Evolutionary conservation across 2,888 invertebrate species (phyloP), one percentile per base, ranked within the genome.

Genomic region (Drymonia ruficornis): DNA sequence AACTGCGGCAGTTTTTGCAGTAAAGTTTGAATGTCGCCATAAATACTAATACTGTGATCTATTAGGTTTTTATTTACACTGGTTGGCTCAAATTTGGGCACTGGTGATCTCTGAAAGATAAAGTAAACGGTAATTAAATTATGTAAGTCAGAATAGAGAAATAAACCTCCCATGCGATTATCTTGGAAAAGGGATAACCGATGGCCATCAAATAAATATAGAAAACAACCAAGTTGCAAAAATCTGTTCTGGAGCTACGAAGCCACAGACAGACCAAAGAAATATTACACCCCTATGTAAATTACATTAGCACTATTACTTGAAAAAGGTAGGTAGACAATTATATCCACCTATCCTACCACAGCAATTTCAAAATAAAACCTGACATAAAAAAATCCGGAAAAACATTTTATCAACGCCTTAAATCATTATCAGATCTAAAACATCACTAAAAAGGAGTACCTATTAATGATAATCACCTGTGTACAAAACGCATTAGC

Each of bases 401-500:
- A 42, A 36, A 36, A 36, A 2, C 13, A 13, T 36, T 13, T 36
- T 36, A 36, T 36, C 36, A 36, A 11, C n/a, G 4, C 36, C n/a
- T 1, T 4, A n/a, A 2, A 11, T 13, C 36, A n/a, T 36, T 36
- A 36, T 36, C 36, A 36, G 36, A 36, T 36, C 36, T n/a, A 13
- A n/a, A 36, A 31, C 31, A 9, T 9, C 9, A 36, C 13, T n/a
- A 13, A 36, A 3, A 36, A 5, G 13, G n/a, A 36, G n/a, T 1
- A 36, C n/a, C 5, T 36, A 16, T 16, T 43, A 19, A 48, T 31
- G 40, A 45, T 18, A 49, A 34, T 67, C 75, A 93, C 93, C 84
- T 92, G 87, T 60, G 79, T 77, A 75, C 92, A 86, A 65, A 84
- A 83, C 49, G 81, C 86, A 34, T 84, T 86, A 50, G 95, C 93